Conservation (phyloP, 2,113 vertebrate genomes). For the Pluvialis apricaria region DNA sequence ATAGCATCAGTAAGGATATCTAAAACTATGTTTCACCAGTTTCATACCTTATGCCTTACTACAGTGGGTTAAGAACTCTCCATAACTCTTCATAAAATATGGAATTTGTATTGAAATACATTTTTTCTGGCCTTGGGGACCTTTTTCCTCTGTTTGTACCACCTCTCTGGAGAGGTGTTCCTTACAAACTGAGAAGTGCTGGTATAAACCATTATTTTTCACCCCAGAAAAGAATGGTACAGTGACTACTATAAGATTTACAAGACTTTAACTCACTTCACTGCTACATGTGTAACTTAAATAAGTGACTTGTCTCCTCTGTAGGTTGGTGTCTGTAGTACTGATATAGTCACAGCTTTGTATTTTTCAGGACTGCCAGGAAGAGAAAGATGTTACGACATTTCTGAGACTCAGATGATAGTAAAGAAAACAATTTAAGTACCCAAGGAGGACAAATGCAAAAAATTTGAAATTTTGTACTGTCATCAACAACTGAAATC, state of each 20-base stretch:
- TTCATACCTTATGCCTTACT: neutral
- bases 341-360: neutral
- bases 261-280: neutral
- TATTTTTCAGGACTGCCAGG: neutral
- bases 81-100: neutral
- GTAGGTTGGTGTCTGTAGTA: neutral
- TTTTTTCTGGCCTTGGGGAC: neutral
- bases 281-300: neutral
- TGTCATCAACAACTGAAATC: neutral
- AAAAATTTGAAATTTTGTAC: neutral
- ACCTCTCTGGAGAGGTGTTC: neutral
- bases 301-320: neutral
- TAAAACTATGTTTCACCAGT: neutral
- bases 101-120: neutral
- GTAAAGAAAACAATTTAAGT: neutral
- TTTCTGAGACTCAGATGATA: neutral
- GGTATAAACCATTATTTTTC: neutral
- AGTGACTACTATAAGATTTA: neutral
- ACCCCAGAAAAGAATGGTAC: neutral
- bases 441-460: neutral
- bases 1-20: neutral
- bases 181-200: neutral
- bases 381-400: neutral
- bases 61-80: neutral
- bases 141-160: rapidly evolving